Evolutionary conservation across 2,888 invertebrate species (phyloP), one percentile per base, ranked within the genome.

Genomic region (Auanema sp.): DNA sequence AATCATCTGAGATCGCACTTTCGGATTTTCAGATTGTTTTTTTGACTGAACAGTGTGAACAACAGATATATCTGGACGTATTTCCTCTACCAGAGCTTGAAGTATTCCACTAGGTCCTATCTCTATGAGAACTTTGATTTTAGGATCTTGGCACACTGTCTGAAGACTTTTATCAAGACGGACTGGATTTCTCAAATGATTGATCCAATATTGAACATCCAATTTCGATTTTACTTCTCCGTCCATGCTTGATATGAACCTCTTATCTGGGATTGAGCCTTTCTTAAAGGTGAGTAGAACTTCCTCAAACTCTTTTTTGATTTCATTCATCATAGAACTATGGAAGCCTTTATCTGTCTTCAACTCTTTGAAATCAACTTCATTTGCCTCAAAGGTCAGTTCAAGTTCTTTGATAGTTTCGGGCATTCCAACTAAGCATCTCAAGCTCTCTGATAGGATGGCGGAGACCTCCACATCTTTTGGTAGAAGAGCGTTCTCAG

Each of bases 51-150:
- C 63, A 1, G 72, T 72, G 11, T 65, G 60, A 18, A 74, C 57
- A 3, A 67, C 64, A 16, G 49, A 44, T 12, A 75, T 66, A 2
- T 63, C 55, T 0, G 62, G 66, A 5, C 55, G 54, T 23, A 59
- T 47, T 40, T 69, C 62, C 4, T 65, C 56, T 1, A 79, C 25
- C 8, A 80, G 58, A 40, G 64, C 71, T 43, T 64, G 43, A 1
- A 80, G 49, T 6, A 80, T 61, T 41, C 80, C 78, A n/a, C 71
- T 58, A 1, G 81, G 81, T 5, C 81, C 81, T 18, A 81, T 71
- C 64, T 81, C 78, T 12, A 80, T 65, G 12, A 81, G 50, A 1
- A 70, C 53, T 25, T 69, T 57, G 8, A 73, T 64, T 3, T 58
- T 53, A 10, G 56, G 49, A 18, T 68, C 43, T 11, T 65, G 21